phyloP scores from a whole-genome alignment of 2,113 vertebrate genomes.

The Cebidichthys violaceus region DNA sequence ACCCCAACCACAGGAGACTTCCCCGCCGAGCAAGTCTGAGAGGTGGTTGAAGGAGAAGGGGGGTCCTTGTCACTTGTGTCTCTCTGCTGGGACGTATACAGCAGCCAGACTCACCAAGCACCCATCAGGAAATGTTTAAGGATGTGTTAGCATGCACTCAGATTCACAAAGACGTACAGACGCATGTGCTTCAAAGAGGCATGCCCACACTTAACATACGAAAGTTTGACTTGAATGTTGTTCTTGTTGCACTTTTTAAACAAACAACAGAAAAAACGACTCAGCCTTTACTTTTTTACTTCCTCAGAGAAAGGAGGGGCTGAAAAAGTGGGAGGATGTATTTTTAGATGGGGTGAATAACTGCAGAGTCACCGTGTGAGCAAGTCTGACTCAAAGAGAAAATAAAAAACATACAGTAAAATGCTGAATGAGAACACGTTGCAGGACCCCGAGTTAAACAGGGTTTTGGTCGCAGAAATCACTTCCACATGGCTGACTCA shows the following conservation, averaged over 20 bases:
- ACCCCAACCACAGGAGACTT: constrained; percentile 42
- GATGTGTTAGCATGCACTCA: constrained; percentile 8
- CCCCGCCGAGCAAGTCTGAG: neutral
- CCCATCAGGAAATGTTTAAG: constrained; percentile 52
- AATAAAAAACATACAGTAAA: constrained; percentile 52
- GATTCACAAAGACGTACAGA: constrained; percentile 18
- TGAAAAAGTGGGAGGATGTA: constrained; percentile 23
- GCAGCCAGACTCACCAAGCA: neutral
- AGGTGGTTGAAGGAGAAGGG: constrained; percentile 10
- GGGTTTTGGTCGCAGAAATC: constrained; percentile 67
- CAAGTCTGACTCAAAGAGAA: constrained; percentile 56
- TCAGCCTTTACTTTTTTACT: constrained; percentile 32
- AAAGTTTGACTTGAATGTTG: neutral
- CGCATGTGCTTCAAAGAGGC: constrained; percentile 10
- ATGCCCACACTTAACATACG: neutral
- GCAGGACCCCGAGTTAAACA: constrained; percentile 37
- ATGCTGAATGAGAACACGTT: constrained; percentile 40
- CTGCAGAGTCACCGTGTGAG: constrained; percentile 66
- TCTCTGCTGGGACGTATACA: constrained; percentile 13
- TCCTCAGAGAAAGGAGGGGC: constrained; percentile 51
- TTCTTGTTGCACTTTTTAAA: neutral
- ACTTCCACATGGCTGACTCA: constrained; percentile 78
- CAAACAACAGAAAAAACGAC: constrained; percentile 13
- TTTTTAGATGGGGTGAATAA: constrained; percentile 79
- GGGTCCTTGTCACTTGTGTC: constrained; percentile 21